phyloP scores from a whole-genome alignment of 37 sponge, comb jelly and placozoan species.

The Theonella swinhoei region DNA sequence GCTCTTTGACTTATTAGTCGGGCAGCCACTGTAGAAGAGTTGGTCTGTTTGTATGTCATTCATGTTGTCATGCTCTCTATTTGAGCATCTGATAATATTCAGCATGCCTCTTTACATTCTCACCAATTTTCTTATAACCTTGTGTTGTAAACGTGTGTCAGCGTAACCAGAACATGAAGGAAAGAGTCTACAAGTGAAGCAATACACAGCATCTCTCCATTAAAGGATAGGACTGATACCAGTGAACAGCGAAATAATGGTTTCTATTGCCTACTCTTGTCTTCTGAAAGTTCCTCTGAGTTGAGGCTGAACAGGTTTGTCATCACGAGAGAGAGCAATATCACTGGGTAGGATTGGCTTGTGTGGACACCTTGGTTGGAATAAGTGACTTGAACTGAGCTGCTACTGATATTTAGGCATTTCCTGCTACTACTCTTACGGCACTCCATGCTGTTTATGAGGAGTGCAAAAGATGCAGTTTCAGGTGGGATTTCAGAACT shows the following conservation, averaged over 20 bases:
- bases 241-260: slow-evolving; percentile 34
- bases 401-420: background rate
- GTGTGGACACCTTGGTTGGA: slow-evolving; percentile 7
- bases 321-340: slow-evolving; percentile 25
- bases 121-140: slow-evolving; percentile 41
- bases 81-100: slow-evolving; percentile 30
- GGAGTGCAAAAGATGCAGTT: background rate
- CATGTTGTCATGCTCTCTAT: slow-evolving; percentile 40
- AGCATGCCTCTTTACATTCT: slow-evolving; percentile 35
- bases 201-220: slow-evolving; percentile 50
- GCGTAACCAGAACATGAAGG: slow-evolving; percentile 24
- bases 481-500: slow-evolving; percentile 9
- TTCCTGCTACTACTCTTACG: background rate
- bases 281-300: slow-evolving; percentile 36
- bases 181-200: slow-evolving; percentile 31
- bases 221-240: slow-evolving; percentile 34
- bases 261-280: slow-evolving; percentile 19
- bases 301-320: slow-evolving; percentile 48
- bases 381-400: slow-evolving; percentile 21
- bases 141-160: slow-evolving; percentile 26
- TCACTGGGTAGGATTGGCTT: slow-evolving; percentile 16
- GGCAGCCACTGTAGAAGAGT: slow-evolving; percentile 32
- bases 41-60: slow-evolving; percentile 38
- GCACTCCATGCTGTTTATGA: background rate
- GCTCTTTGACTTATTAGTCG: slow-evolving; percentile 37